Base-by-base conservation (phyloP, 2,888 invertebrate species). In the Cyrtodaria siliqua region DNA sequence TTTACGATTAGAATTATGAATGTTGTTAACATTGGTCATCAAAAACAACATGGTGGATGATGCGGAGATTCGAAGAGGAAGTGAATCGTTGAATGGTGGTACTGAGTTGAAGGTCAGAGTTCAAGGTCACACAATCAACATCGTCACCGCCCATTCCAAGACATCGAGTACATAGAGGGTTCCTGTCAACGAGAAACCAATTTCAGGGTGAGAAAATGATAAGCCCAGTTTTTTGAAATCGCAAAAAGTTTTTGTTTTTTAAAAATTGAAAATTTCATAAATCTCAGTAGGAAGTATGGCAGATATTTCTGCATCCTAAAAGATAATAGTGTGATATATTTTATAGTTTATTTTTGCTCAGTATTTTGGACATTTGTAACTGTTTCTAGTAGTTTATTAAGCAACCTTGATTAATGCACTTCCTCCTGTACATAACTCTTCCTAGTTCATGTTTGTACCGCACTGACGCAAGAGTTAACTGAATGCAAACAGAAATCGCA, bases 111-210 rank as follows among this genome's bases (percentile, higher is more conserved):
- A 74, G 50, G 59, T 67, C 62, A 64, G 27, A 61, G 72, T 63
- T 80, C 75, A 79, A 74, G 69, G 69, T 70, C 70, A 70, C 69
- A 66, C 70, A 70, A 64, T 52, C 57, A 61, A 67, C 61, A 49
- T 66, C 73, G 76, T 81, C 81, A 81, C 81, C 81, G 81, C 61
- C 81, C 81, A 72, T 81, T 81, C 81, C 81, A 81, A 18, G 77
- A 70, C 81, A 81, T 78, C 69, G 77, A 72, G 75, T 78, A 81
- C 81, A 81, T 78, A 56, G 78, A 68, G 75, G 68, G 78, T 52
- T 78, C 81, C 81, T 81, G 81, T 75, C 81, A 81, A 81, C 81
- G 80, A 81, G 81, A 81, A 81, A 81, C 78, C 81, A 81, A 77
- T 52, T 47, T 64, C 60, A 76, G 80, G 80, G 80, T 80, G 80